Evolutionary conservation across 2,888 invertebrate species (phyloP).

Genomic region (Hemicrepidius hirtus): DNA sequence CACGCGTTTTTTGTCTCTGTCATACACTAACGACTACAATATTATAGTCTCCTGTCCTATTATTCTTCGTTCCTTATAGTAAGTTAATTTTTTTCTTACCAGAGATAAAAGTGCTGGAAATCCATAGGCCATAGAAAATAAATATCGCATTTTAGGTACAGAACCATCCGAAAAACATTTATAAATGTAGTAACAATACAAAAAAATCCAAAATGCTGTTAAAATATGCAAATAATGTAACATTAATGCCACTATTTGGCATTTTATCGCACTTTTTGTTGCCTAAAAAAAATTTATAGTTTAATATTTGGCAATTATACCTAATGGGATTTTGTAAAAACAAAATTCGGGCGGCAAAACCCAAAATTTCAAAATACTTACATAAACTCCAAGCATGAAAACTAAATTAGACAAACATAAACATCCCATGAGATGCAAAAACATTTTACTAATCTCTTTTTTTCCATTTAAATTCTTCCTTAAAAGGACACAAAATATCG

Average conservation of each 20-base stretch:
- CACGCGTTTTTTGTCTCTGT: too few relatives aligned
- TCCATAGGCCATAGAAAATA: slow-evolving; percentile 78
- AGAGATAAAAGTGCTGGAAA: slow-evolving; percentile 79
- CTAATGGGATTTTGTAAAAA: neutral
- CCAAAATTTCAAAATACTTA: slow-evolving; percentile 65
- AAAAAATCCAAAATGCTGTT: slow-evolving; percentile 82
- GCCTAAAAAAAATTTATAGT: slow-evolving; percentile 72
- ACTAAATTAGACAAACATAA: slow-evolving; percentile 77
- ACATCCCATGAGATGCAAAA: slow-evolving; percentile 78
- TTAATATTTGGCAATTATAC: too few relatives aligned
- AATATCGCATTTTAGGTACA: slow-evolving; percentile 75
- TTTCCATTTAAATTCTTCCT: slow-evolving; percentile 67
- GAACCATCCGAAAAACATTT: slow-evolving; percentile 73
- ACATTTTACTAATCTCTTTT: slow-evolving; percentile 73
- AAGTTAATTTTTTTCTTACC: slow-evolving; percentile 70
- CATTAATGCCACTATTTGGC: slow-evolving; percentile 79
- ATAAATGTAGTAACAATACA: slow-evolving; percentile 79
- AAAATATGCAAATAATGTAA: slow-evolving; percentile 83
- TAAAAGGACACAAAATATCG: slow-evolving; percentile 71
- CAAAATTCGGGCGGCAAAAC: neutral
- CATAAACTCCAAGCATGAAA: slow-evolving; percentile 80
- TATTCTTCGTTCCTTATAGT: too few relatives aligned
- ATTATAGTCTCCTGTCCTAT: too few relatives aligned
- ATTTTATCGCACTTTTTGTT: slow-evolving; percentile 77
- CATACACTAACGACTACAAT: too few relatives aligned